Conservation (phyloP, 2,888 invertebrate species). For the Sinopyrophorus schimmeli region DNA sequence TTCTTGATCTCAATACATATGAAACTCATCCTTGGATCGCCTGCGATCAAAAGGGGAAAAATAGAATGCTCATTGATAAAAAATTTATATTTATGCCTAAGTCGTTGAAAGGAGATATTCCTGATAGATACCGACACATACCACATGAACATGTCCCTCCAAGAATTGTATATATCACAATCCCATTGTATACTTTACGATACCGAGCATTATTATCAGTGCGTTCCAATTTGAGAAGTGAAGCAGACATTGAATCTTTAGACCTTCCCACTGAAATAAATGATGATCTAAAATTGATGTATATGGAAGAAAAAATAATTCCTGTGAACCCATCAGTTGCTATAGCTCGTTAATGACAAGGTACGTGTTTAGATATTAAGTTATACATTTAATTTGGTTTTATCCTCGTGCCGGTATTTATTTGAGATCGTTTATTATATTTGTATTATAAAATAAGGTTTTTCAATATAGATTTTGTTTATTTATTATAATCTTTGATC, state of each 20-base stretch:
- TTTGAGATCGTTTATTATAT: no score
- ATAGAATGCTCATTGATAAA: constrained; percentile 64
- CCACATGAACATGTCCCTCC: constrained; percentile 1
- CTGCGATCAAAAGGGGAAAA: constrained; percentile 69
- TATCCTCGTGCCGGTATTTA: no score
- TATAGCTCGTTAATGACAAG: no score
- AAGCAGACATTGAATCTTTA: constrained; percentile 50
- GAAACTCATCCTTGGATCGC: constrained; percentile 87
- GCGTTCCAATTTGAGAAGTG: constrained; percentile 50
- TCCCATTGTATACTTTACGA: constrained; percentile 59
- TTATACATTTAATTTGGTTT: no score
- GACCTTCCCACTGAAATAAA: constrained; percentile 55
- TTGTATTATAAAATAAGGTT: no score
- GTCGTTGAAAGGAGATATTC: constrained; percentile 45
- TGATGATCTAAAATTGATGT: constrained; percentile 52
- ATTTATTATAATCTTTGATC: no score
- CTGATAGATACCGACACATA: constrained; percentile 1
- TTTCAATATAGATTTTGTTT: no score
- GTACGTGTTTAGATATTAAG: no score
- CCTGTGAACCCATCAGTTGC: no score
- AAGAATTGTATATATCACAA: constrained; percentile 58
- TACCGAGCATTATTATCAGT: constrained; percentile 56
- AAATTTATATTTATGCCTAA: constrained; percentile 55
- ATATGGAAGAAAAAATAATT: no score
- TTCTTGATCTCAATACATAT: constrained; percentile 72